These are phyloP conservation scores for Hydrolagus colliei DNA, from an alignment of 2,797 vertebrate species.

Conservation along the genomic window DNA sequence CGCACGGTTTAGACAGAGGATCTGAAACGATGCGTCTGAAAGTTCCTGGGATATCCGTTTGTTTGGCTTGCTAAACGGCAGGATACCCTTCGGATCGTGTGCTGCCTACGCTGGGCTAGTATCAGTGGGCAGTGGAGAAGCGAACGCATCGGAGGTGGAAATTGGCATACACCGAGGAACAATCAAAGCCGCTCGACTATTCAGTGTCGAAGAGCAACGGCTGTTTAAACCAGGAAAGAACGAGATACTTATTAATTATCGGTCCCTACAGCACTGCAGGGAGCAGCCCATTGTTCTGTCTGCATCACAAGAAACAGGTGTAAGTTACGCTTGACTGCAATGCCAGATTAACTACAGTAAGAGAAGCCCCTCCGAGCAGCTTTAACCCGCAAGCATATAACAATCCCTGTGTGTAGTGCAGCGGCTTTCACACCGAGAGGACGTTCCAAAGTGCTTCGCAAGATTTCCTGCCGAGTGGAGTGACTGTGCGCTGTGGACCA, in stretches of 20 bases:
- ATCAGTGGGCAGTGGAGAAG: not conserved
- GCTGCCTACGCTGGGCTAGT: not conserved
- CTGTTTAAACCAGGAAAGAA: constrained; percentile 4
- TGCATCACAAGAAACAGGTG: not conserved
- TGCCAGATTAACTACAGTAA: not conserved
- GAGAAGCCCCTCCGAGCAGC: not conserved
- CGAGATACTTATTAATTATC: constrained; percentile 3
- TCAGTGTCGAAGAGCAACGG: not conserved
- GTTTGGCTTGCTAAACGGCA: not conserved
- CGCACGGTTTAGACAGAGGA: constrained; percentile 59
- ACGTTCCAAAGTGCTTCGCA: too few relatives aligned
- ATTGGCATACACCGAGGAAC: not conserved
- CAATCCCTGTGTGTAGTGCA: too few relatives aligned
- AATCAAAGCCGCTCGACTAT: not conserved
- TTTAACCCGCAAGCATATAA: too few relatives aligned
- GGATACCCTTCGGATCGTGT: not conserved
- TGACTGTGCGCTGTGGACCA: too few relatives aligned
- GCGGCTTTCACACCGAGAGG: too few relatives aligned
- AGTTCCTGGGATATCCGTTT: not conserved
- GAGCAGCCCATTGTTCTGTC: not conserved
- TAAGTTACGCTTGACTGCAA: not conserved
- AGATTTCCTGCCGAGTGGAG: too few relatives aligned
- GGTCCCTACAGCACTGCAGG: not conserved
- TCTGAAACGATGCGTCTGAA: not conserved
- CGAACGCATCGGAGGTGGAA: not conserved